Evolutionary conservation across 2,797 vertebrate genomes (phyloP).

Genomic region (Pseudocheirus occidentalis): DNA sequence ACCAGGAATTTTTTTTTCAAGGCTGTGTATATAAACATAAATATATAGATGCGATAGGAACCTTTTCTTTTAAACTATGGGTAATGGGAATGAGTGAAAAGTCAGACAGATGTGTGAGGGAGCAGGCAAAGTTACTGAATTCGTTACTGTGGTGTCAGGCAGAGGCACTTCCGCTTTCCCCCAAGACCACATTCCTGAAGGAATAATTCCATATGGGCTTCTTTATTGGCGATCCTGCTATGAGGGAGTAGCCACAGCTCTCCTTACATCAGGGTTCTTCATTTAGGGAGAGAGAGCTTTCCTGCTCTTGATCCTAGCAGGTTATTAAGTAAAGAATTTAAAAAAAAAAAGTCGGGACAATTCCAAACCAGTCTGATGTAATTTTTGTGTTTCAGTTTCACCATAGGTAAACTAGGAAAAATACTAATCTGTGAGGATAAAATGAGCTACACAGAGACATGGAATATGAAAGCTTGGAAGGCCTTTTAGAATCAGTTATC

Average conservation of each 20-base stretch:
- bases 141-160: not conserved
- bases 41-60: not conserved
- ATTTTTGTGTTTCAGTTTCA: not conserved
- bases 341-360: not conserved
- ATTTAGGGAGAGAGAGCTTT: not conserved
- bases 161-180: not conserved
- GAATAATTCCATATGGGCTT: not conserved
- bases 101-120: not conserved
- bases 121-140: not conserved
- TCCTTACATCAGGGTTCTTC: not conserved
- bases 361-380: not conserved
- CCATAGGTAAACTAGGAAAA: not conserved
- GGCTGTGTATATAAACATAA: not conserved
- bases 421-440: not conserved
- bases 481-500: not conserved
- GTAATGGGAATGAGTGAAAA: not conserved
- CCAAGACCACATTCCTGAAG: not conserved
- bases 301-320: not conserved
- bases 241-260: not conserved
- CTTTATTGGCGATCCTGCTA: not conserved
- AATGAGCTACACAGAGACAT: not conserved
- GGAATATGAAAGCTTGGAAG: not conserved
- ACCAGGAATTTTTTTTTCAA: not conserved
- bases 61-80: not conserved
- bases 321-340: not conserved